phyloP scores from a whole-genome alignment of 2,113 vertebrate genomes.

The Melierax canorus region DNA sequence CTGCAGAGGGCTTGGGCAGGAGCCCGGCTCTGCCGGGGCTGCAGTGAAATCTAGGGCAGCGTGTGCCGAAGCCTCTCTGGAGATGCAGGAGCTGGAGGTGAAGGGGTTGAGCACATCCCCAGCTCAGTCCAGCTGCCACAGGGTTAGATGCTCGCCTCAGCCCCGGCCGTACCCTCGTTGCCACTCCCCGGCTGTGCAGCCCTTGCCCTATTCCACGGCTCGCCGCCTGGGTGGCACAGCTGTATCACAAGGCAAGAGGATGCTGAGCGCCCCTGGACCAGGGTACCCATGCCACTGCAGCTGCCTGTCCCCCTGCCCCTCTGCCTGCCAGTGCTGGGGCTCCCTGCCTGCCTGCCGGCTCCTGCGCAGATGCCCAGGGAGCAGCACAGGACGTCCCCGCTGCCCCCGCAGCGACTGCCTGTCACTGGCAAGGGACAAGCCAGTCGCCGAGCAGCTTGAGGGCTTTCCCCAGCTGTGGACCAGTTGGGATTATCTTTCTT shows the following conservation, averaged over 20 bases:
- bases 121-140: neutral
- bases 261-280: neutral
- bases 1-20: neutral
- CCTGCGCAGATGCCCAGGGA: neutral
- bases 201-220: neutral
- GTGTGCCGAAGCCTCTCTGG: neutral
- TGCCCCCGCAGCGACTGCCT: neutral
- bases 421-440: neutral
- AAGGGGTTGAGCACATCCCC: neutral
- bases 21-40: rapidly evolving
- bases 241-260: neutral
- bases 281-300: neutral
- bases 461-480: neutral
- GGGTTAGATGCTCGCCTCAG: neutral
- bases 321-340: neutral
- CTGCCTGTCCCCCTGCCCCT: neutral
- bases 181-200: rapidly evolving
- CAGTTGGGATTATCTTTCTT: neutral
- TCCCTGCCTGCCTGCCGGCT: neutral
- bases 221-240: rapidly evolving
- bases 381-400: neutral
- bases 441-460: neutral
- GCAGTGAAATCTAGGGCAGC: neutral
- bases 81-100: neutral
- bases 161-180: rapidly evolving